phyloP scores from a whole-genome alignment of 2,888 invertebrate species.

The Lycia hirtaria region DNA sequence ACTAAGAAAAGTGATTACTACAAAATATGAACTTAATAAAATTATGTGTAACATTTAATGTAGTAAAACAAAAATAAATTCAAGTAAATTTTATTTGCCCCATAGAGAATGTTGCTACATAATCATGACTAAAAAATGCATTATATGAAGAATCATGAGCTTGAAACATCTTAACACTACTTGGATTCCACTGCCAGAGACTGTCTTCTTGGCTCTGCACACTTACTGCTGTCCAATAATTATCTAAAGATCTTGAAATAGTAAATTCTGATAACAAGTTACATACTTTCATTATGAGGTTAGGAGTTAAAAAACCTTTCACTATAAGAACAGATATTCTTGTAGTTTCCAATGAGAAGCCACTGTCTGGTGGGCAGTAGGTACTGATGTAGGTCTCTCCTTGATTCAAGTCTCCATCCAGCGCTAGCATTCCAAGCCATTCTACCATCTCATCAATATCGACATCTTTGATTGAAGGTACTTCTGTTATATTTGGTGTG shows the following conservation, averaged over 20 bases:
- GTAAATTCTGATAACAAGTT: slow-evolving; percentile 57
- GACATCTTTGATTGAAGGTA: slow-evolving; percentile 64
- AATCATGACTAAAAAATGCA: slow-evolving; percentile 61
- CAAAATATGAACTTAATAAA: no score
- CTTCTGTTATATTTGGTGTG: slow-evolving; percentile 57
- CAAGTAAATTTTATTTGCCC: slow-evolving; percentile 75
- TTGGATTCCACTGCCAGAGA: slow-evolving; percentile 64
- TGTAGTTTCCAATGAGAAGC: slow-evolving; percentile 57
- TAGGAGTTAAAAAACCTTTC: slow-evolving; percentile 67
- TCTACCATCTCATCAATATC: slow-evolving; percentile 71
- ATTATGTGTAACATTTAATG: no score
- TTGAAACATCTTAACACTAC: slow-evolving; percentile 65
- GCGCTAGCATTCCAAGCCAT: slow-evolving; percentile 74
- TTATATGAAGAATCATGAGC: slow-evolving; percentile 68
- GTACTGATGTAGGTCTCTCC: slow-evolving; percentile 67
- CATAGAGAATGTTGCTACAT: slow-evolving; percentile 57
- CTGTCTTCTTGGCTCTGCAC: slow-evolving; percentile 69
- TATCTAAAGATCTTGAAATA: slow-evolving; percentile 51
- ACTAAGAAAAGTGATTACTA: no score
- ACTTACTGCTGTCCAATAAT: slow-evolving; percentile 71
- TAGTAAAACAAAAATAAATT: not conserved
- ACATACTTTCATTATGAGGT: slow-evolving; percentile 54
- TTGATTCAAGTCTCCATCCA: slow-evolving; percentile 55
- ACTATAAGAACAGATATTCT: slow-evolving; percentile 64
- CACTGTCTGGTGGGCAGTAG: slow-evolving; percentile 66